Base-by-base conservation (phyloP, 2,113 vertebrate species). In the Podilymbus podiceps region DNA sequence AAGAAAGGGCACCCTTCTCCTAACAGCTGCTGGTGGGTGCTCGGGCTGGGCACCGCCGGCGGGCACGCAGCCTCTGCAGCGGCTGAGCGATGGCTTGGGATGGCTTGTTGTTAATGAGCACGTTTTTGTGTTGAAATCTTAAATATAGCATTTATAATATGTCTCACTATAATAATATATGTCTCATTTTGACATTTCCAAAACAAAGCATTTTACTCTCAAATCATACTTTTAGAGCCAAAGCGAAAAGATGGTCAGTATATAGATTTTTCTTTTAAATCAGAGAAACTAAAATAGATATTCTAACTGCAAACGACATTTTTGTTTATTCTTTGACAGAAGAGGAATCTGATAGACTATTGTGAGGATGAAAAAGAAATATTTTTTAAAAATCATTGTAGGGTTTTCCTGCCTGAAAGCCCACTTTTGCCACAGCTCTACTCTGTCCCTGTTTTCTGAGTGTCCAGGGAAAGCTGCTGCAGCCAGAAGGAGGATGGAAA, bases 121-220 rank as follows among this genome's bases (percentile, higher is more conserved):
- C 3, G 0, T 17, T 58, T 59, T 12, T 8, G 52, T 28, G 33
- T 40, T 90, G 49, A 79, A 89, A 88, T 95, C 64, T 85, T 68
- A 16, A 76, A 72, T 52, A 15, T 35, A 44, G 78, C 20, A 78
- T 95, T 49, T 82, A 91, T 78, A 80, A 62, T 63, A 81, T 56
- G 24, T 64, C 73, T 81, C 5, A 40, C 33, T 38, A 44, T 72
- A 42, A 55, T 21, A 78, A 75, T 42, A 18, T 49, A 33, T 40
- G 49, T 78, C 33, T 49, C 7, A 18, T 38, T 69, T 78, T 91
- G 91, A 89, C 20, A 12, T n/a, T 89, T 81, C 46, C 35, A 60
- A 94, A 95, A 79, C 44, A 68, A 91, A 91, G 12, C 5, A 11
- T 91, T 87, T 91, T n/a, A n/a, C n/a, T n/a, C n/a, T n/a, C n/a